Evolutionary conservation across 1,140 invertebrate genomes (phyloP), one percentile per base, ranked within the genome.

Genomic region (Bombus sibiricus): DNA sequence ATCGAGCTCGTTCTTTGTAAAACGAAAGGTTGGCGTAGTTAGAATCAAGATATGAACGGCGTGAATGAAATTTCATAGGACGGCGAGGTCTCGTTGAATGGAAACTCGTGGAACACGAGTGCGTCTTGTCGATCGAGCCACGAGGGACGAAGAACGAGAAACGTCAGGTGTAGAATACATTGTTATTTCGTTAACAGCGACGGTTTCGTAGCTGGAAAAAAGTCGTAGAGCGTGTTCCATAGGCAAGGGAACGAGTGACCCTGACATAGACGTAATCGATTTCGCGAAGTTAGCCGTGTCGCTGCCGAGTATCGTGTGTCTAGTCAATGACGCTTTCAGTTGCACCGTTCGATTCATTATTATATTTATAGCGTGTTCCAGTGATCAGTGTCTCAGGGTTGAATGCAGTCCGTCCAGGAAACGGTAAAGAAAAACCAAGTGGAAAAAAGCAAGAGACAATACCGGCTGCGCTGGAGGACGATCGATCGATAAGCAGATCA

Each of bases 251-350:
- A 71, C 37, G 47, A 41, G 83, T 18, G 83, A 73, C 83, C 83
- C 83, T 85, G 83, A 80, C 83, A 85, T 80, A 80, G 77, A 64
- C 57, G 53, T 15, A 22, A 85, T 85, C 83, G 83, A 85, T 85
- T 85, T 72, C 83, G 68, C 68, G 22, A 80, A 72, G 76, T 80
- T 34, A 43, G 41, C 59, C 64, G 82, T 13, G 53, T 22, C 47
- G 47, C 18, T 53, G 47, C 18, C 12, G 25, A 75, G 69, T 66
- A 75, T 66, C 72, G 72, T 53, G 34, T 76, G 53, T 77, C 76
- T 84, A 85, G 83, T 85, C 83, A 73, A 79, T 85, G 83, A 85
- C 77, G 83, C 68, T 72, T 71, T 34, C 39, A 71, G 57, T 85
- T 73, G 25, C 77, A 80, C 12, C 76, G 75, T 72, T 53, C 76